These are phyloP conservation scores for Desmodus rotundus DNA, from an alignment of 2,113 vertebrate genomes.

Conservation along the genomic window DNA sequence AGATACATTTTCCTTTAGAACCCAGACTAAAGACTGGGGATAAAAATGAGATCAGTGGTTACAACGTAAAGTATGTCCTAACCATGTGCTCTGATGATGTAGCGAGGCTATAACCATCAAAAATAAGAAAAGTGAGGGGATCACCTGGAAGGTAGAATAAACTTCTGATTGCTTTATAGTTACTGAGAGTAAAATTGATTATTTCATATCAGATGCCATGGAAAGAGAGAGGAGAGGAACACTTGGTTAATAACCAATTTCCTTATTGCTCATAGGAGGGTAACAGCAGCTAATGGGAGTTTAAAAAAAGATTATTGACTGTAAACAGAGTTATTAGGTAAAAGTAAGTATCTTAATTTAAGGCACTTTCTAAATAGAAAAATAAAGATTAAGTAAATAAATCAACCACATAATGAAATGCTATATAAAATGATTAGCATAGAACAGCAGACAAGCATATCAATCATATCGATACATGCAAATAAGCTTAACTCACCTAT, in stretches of 20 bases:
- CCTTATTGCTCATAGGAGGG: neutral
- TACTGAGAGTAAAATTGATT: neutral
- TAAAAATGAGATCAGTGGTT: neutral
- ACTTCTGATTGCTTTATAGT: neutral
- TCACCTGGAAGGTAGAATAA: neutral
- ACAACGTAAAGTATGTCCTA: neutral
- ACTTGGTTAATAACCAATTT: neutral
- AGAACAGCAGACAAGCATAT: neutral
- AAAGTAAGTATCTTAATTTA: neutral
- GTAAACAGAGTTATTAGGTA: neutral
- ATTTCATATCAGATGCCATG: neutral
- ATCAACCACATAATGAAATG: neutral
- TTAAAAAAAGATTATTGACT: neutral
- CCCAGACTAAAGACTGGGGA: neutral
- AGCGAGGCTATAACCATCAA: neutral
- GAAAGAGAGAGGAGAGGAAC: neutral
- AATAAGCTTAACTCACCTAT: neutral
- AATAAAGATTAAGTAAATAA: neutral
- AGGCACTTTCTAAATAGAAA: neutral
- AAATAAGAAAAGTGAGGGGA: neutral
- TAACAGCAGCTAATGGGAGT: neutral
- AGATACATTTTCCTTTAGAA: neutral
- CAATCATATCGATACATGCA: neutral
- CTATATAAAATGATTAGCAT: neutral
- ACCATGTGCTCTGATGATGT: neutral